Evolutionary conservation across 2,113 vertebrate genomes (phyloP).

Genomic region (Capreolus pygargus): DNA sequence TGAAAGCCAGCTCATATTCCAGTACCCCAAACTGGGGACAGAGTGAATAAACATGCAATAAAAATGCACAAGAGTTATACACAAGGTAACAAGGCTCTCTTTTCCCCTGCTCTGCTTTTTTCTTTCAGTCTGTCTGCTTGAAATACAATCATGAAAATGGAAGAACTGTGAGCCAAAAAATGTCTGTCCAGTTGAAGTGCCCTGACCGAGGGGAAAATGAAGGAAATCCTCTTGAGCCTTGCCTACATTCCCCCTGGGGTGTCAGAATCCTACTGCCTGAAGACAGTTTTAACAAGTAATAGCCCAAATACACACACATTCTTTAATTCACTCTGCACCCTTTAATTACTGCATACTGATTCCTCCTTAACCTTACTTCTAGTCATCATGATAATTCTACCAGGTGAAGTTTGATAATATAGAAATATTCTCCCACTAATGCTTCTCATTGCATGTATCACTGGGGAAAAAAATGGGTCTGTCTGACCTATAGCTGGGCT

Average conservation of each 20-base stretch:
- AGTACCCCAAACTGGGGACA: constrained; percentile 73
- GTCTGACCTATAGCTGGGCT: background rate
- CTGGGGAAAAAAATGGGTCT: background rate
- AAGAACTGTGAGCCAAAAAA: background rate
- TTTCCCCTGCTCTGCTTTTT: background rate
- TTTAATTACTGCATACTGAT: background rate
- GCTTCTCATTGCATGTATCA: background rate
- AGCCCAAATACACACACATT: background rate
- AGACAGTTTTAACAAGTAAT: background rate
- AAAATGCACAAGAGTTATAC: background rate
- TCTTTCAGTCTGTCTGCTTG: background rate
- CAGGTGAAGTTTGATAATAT: background rate
- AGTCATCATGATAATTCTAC: background rate
- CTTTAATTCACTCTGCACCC: background rate
- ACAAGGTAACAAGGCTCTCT: background rate
- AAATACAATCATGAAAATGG: constrained; percentile 2
- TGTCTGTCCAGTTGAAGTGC: background rate
- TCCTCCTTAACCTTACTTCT: background rate
- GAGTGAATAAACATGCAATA: constrained; percentile 60
- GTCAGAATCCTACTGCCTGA: background rate
- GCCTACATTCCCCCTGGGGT: too few species aligned
- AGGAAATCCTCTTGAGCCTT: background rate
- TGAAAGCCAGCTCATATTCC: constrained; percentile 83
- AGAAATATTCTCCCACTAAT: background rate
- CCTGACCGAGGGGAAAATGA: background rate